Evolutionary conservation across 2,113 vertebrate species (phyloP).

Genomic region (Sinosuthora webbiana): DNA sequence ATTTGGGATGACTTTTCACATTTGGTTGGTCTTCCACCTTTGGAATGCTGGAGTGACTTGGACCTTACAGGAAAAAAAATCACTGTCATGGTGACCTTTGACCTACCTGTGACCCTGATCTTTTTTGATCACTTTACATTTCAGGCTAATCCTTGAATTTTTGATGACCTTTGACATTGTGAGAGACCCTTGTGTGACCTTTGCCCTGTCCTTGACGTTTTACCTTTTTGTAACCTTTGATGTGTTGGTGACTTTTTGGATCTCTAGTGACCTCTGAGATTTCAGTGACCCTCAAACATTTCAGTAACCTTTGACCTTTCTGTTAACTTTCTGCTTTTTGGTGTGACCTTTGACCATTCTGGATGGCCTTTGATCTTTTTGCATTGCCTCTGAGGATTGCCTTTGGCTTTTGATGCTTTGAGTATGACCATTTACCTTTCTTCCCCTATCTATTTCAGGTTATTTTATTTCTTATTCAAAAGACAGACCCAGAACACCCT

Average conservation of each 20-base stretch:
- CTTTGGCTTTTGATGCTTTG: neutral
- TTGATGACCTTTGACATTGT: neutral
- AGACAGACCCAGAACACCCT: neutral
- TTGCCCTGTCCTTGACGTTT: neutral
- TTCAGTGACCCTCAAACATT: neutral
- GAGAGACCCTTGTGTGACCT: neutral
- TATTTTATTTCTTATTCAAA: neutral
- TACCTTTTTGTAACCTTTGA: too few relatives aligned
- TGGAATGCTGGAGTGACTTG: neutral
- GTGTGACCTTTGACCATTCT: neutral
- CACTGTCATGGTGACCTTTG: neutral
- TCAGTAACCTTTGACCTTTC: neutral
- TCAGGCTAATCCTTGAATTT: neutral
- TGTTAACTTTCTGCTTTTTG: neutral
- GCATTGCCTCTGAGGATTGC: neutral
- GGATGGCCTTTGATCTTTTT: neutral
- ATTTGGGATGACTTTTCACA: neutral
- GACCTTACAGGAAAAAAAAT: neutral
- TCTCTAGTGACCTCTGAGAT: neutral
- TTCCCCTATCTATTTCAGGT: neutral
- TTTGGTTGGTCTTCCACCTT: neutral
- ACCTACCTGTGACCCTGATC: neutral
- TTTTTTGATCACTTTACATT: neutral
- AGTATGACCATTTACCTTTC: neutral
- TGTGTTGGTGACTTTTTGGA: neutral